These are phyloP conservation scores for Astreopora myriophthalma DNA, from an alignment of 64 coral and sea anemone genomes.

Conservation along the genomic window DNA sequence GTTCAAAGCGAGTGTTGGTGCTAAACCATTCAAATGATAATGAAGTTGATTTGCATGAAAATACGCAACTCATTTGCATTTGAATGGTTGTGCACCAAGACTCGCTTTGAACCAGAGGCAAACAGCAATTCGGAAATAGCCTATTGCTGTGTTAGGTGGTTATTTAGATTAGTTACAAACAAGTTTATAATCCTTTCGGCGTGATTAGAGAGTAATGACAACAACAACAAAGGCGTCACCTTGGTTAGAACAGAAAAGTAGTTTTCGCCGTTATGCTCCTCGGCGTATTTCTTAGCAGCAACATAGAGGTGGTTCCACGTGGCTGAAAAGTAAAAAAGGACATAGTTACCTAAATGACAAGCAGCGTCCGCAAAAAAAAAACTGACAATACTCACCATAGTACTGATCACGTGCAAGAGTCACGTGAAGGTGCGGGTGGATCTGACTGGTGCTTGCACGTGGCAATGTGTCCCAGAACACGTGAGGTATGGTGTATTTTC, in stretches of 20 bases:
- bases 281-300: conserved; percentile 66
- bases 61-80: too few species aligned
- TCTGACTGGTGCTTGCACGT: conserved; percentile 91
- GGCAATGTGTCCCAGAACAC: conserved; percentile 91
- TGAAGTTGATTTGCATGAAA: too few species aligned
- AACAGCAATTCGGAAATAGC: too few species aligned
- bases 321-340: conserved; percentile 23
- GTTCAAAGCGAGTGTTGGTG: too few species aligned
- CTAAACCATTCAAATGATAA: too few species aligned
- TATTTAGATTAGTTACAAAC: too few species aligned
- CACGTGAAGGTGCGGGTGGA: conserved; percentile 92
- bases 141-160: too few species aligned
- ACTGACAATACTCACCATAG: conserved; percentile 62
- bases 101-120: too few species aligned
- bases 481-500: conserved; percentile 71
- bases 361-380: too few species aligned
- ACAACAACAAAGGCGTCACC: conserved; percentile 19
- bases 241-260: conserved; percentile 89
- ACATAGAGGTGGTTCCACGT: conserved; percentile 75
- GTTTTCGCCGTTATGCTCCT: conserved; percentile 69
- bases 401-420: conserved; percentile 80
- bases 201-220: not conserved
- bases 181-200: too few species aligned
- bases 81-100: too few species aligned
- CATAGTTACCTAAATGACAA: too few species aligned